A percentile compares a stretch with the other conserved stretches of the same genome.
Evolutionary conservation across 2,888 invertebrate genomes (phyloP).

Genomic region (Periphyllus acericola): DNA sequence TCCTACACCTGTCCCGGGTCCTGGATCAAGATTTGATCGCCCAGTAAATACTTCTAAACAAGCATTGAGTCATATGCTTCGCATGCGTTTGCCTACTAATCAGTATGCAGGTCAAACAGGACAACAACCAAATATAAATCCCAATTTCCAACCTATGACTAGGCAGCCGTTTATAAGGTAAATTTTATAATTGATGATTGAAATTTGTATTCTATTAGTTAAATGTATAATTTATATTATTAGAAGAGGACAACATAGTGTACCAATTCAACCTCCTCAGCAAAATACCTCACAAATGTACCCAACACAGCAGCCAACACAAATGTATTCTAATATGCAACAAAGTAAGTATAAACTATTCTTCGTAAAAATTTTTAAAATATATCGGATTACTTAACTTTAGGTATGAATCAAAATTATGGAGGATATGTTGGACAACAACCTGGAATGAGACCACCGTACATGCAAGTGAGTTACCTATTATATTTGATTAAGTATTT

Average conservation of each 20-base stretch:
- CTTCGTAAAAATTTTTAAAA: constrained; percentile 53
- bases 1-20: constrained; percentile 61
- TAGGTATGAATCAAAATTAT: constrained; percentile 74
- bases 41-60: constrained; percentile 78
- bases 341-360: constrained; percentile 63
- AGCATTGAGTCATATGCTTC: constrained; percentile 85
- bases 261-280: constrained; percentile 68
- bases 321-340: constrained; percentile 66
- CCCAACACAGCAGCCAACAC: constrained; percentile 62
- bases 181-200: neutral
- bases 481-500: constrained; percentile 6
- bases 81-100: constrained; percentile 76
- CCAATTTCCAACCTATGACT: constrained; percentile 68
- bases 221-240: neutral
- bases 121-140: constrained; percentile 66
- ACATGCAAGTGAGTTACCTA: constrained; percentile 65
- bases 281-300: constrained; percentile 62
- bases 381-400: neutral
- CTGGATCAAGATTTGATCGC: constrained; percentile 68
- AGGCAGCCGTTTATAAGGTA: constrained; percentile 69
- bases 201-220: neutral
- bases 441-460: constrained; percentile 65
- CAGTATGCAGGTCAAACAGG: constrained; percentile 67
- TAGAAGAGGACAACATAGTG: constrained; percentile 65
- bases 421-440: constrained; percentile 70